Base-by-base conservation (phyloP, 2,113 vertebrate species). In the Sporophila hypoxantha region DNA sequence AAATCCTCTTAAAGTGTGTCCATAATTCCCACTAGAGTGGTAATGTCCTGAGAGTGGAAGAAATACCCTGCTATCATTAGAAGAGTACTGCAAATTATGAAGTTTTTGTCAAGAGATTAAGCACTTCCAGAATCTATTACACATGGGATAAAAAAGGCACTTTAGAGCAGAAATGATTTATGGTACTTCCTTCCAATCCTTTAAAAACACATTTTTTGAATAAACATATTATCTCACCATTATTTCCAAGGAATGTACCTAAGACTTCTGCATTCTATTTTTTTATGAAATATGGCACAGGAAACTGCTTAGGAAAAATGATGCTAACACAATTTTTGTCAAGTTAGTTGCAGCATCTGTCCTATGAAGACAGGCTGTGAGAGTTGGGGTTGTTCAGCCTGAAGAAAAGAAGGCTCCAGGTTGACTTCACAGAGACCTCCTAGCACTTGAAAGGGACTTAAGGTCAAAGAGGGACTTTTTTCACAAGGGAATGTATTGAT, bases 1-100 rank as follows among this genome's bases (percentile, higher is more conserved):
- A 92, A 95, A 95, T 95, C 95, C 89, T 94, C 75, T 95, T 92
- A 95, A 91, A 93, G 39, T 80, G 81, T 94, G 91, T 91, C 94
- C 92, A 75, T 91, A 93, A 95, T 92, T 95, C 91, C 87, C 81
- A 77, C 37, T 87, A 90, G 85, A 91, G n/a, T 85, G 41, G 34
- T 91, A 92, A 94, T 92, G 84, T 94, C 91, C 86, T 87, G 61
- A 93, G 86, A 93, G 65, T 90, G 76, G 83, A 87, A 82, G 75
- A 95, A 95, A 92, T 91, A 79, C 77, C 13, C 77, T 65, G 61
- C 3, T 53, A 92, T 94, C 81, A 92, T 93, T 94, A 94, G 64
- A 91, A 82, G 50, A 87, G 11, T 88, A 65, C 65, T 87, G 61
- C 71, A 87, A 94, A 92, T 93, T 93, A 82, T 27, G 66, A 71